Evolutionary conservation across 1,140 invertebrate genomes (phyloP).

Genomic region (Cardiocondyla obscurior): DNA sequence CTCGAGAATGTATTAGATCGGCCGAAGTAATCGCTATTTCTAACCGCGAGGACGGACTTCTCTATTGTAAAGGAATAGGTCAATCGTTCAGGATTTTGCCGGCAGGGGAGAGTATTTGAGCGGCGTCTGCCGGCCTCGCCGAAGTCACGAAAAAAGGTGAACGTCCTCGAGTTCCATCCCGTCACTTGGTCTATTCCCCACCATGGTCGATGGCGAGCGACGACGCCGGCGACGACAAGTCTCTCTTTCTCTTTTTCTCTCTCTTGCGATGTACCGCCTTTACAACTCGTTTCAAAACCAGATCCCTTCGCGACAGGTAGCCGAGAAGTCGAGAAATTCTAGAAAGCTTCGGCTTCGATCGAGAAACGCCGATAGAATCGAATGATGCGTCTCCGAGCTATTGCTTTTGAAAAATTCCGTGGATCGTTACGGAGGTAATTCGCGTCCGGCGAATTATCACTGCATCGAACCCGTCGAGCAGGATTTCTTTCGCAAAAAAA

Average conservation of each 20-base stretch:
- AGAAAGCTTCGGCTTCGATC: conserved; percentile 43
- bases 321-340: conserved; percentile 62
- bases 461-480: not conserved
- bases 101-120: conserved; percentile 62
- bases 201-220: conserved; percentile 5
- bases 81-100: conserved; percentile 53
- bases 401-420: conserved; percentile 26
- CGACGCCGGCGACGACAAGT: conserved; percentile 50
- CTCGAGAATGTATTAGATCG: not conserved
- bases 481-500: not conserved
- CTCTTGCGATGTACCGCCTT: not conserved
- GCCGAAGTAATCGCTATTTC: not conserved
- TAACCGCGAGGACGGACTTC: not conserved
- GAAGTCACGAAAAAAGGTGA: conserved; percentile 83
- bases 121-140: conserved; percentile 69
- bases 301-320: conserved; percentile 54
- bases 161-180: conserved; percentile 79
- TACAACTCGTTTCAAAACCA: conserved; percentile 69
- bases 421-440: not conserved
- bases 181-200: conserved; percentile 68
- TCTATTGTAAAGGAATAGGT: conserved; percentile 34
- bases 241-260: conserved; percentile 42
- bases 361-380: not conserved
- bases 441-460: not conserved
- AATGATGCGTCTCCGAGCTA: not conserved